Evolutionary conservation across 2,797 vertebrate genomes (phyloP).

Genomic region (Leuciscus waleckii): DNA sequence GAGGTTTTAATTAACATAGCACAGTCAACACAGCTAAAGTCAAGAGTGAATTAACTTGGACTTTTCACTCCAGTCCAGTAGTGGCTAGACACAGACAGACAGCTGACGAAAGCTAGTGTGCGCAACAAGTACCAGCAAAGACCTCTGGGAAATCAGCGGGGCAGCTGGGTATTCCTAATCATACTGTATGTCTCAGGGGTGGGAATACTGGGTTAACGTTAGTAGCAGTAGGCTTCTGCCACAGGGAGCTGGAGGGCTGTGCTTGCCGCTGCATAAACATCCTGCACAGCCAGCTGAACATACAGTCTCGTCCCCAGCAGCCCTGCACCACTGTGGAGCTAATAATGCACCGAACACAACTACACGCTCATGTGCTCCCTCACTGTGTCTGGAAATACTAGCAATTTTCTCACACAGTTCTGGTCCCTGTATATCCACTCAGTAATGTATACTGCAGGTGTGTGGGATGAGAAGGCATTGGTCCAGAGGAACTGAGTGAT

Average conservation of each 20-base stretch:
- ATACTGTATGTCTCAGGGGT: background rate
- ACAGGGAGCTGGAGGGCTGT: constrained; percentile 55
- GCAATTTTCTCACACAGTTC: constrained; percentile 34
- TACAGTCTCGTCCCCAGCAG: constrained; percentile 66
- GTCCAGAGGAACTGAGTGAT: constrained; percentile 43
- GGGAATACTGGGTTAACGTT: constrained; percentile 12
- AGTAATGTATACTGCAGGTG: constrained; percentile 57
- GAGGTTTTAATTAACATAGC: background rate
- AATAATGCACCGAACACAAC: constrained; percentile 56
- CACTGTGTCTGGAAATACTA: constrained; percentile 37
- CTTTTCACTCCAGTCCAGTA: background rate
- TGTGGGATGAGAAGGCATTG: constrained; percentile 47
- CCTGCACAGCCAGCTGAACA: constrained; percentile 75
- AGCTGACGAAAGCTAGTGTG: background rate
- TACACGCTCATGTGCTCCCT: constrained; percentile 26
- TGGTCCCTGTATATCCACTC: constrained; percentile 42
- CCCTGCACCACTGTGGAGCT: constrained; percentile 52
- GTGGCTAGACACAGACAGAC: background rate
- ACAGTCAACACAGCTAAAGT: background rate
- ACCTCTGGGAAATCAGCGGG: constrained; percentile 5
- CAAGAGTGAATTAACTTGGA: constrained; percentile 7
- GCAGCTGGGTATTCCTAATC: constrained; percentile 12
- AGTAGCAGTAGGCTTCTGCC: constrained; percentile 10
- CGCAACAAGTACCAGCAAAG: constrained; percentile 15
- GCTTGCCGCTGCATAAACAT: constrained; percentile 74